phyloP scores from a whole-genome alignment of 2,113 vertebrate genomes.

The Ictalurus punctatus region DNA sequence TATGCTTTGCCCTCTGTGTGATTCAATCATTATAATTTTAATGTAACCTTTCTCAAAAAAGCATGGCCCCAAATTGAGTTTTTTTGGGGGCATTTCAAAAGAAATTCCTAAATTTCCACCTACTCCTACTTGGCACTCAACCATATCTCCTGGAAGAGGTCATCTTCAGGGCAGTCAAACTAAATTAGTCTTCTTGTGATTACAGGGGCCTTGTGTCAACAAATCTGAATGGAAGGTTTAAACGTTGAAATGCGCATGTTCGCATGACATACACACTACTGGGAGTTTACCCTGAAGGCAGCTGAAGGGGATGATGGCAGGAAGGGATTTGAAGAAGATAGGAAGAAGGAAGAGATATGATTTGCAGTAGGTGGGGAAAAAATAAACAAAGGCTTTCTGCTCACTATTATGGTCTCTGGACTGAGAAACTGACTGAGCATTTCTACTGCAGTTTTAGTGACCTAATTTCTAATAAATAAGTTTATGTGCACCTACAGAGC shows the following conservation, averaged over 20 bases:
- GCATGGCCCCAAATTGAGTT: not conserved
- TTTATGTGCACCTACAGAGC: not conserved
- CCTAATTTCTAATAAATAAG: slow-evolving; percentile 11
- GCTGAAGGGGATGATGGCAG: slow-evolving; percentile 17
- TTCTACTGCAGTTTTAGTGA: not conserved
- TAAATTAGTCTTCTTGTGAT: slow-evolving; percentile 29
- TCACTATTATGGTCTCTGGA: not conserved
- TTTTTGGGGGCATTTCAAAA: not conserved
- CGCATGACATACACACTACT: not conserved
- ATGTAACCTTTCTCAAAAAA: not conserved
- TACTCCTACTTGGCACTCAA: not conserved
- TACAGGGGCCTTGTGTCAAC: slow-evolving; percentile 46
- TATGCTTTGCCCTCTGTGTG: not conserved
- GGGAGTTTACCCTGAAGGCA: slow-evolving; percentile 39
- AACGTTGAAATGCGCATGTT: slow-evolving; percentile 18
- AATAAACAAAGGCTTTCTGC: not conserved
- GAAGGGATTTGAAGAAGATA: too few relatives aligned
- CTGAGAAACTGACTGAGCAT: not conserved
- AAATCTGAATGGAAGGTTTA: slow-evolving; percentile 32
- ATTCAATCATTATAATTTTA: not conserved
- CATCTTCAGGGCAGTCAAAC: slow-evolving; percentile 27
- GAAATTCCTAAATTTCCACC: not conserved
- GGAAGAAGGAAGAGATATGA: slow-evolving; percentile 28
- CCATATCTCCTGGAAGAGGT: slow-evolving; percentile 35
- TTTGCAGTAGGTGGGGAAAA: slow-evolving; percentile 20